Percentiles rank a stretch among this genome's conserved stretches.
phyloP scores from a whole-genome alignment of 2,888 invertebrate species.

The Eurytoma californica region DNA sequence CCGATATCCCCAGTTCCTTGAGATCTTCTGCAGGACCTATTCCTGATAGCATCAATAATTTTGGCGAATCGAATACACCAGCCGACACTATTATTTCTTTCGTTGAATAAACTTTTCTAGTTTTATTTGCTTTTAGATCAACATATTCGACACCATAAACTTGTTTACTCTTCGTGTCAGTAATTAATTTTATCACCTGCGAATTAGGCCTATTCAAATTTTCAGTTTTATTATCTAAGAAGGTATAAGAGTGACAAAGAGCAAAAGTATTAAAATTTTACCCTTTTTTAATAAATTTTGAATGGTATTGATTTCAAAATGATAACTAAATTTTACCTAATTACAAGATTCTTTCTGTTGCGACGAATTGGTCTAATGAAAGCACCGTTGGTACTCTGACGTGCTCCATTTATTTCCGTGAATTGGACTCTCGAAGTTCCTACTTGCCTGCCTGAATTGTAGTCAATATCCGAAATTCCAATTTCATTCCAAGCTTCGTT shows the following conservation, averaged over 20 bases:
- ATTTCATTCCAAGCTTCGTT: slow-evolving; percentile 10
- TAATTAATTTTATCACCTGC: slow-evolving; percentile 2
- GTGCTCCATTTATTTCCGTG: not conserved
- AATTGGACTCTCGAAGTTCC: not conserved
- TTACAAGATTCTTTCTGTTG: slow-evolving; percentile 12
- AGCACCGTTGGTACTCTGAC: slow-evolving; percentile 12
- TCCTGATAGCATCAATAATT: slow-evolving; percentile 26
- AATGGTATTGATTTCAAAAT: too few relatives aligned
- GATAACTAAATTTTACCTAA: not conserved
- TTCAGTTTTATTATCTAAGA: not conserved
- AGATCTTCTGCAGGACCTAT: slow-evolving; percentile 17
- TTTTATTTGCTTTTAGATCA: not conserved
- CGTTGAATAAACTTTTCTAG: not conserved
- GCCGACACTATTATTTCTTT: slow-evolving; percentile 30
- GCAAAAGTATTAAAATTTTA: too few relatives aligned
- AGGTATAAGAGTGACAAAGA: too few relatives aligned
- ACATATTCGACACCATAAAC: slow-evolving; percentile 19
- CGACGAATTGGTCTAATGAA: slow-evolving; percentile 19
- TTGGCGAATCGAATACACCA: slow-evolving; percentile 9
- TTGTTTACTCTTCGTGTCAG: not conserved
- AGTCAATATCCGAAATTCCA: slow-evolving; percentile 14
- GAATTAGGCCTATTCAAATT: not conserved
- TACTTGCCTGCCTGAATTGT: slow-evolving; percentile 8
- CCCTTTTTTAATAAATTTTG: too few relatives aligned
- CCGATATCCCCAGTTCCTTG: not conserved